Evolutionary conservation across 2,888 invertebrate genomes (phyloP).

Genomic region (Euphydryas editha): DNA sequence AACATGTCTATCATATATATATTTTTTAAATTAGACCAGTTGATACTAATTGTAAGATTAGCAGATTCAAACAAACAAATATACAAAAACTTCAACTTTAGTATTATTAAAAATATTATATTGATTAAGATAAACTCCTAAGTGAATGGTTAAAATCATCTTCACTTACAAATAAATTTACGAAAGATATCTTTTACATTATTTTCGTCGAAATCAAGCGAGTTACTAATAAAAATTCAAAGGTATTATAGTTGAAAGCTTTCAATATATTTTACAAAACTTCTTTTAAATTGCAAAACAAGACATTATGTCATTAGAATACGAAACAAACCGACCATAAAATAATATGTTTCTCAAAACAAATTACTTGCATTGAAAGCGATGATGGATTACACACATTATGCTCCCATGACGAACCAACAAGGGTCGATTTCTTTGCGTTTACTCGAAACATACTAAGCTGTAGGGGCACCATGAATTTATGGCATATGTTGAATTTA

Average conservation of each 20-base stretch:
- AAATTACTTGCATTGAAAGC: conserved; percentile 59
- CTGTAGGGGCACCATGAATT: conserved; percentile 12
- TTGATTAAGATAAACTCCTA: too few species aligned
- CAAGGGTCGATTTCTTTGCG: conserved; percentile 50
- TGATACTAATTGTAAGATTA: too few species aligned
- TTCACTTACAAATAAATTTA: too few species aligned
- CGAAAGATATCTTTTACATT: too few species aligned
- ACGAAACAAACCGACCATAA: conserved; percentile 50
- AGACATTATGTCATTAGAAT: conserved; percentile 47
- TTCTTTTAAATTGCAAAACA: conserved; percentile 32
- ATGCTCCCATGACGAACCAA: conserved; percentile 46
- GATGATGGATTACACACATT: conserved; percentile 58
- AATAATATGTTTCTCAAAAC: conserved; percentile 64
- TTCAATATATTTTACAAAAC: background rate
- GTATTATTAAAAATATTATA: too few species aligned
- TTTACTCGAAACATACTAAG: conserved; percentile 30
- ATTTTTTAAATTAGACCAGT: too few species aligned
- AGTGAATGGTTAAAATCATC: too few species aligned
- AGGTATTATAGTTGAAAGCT: background rate
- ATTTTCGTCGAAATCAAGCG: too few species aligned
- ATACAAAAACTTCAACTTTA: too few species aligned
- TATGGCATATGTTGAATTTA: background rate
- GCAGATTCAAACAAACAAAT: too few species aligned
- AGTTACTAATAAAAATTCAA: too few species aligned
- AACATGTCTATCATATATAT: too few species aligned